Evolutionary conservation across 2,888 invertebrate species (phyloP), one percentile per base, ranked within the genome.

Genomic region (Platycnemis pennipes): DNA sequence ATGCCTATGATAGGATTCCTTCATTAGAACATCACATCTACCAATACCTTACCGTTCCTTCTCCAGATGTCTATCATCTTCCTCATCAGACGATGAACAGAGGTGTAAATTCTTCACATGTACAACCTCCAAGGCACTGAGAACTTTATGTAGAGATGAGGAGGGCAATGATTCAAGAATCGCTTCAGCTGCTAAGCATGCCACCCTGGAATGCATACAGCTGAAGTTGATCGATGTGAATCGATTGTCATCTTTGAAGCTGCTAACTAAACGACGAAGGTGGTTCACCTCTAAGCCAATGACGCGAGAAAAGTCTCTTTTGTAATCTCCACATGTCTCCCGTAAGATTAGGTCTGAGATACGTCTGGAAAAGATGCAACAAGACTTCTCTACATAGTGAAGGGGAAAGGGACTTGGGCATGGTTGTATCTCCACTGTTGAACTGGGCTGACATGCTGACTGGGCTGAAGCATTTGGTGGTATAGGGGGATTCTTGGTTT

Each of bases 351-450:
- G 97, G 94, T 97, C 97, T 0, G 97, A 97, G 96, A 98, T 97
- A 89, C 98, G 97, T 95, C 98, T 98, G 0, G 98, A 98, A 96
- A 98, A 98, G 0, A 98, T 98, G 94, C 97, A 97, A 95, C 97
- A 96, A 0, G 97, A 97, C 95, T 97, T 97, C 95, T 97, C 97
- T n/a, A 97, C 97, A 95, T 97, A 97, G 26, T 97, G 96, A 95
- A 97, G 97, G 5, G 97, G 96, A 95, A 96, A 96, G 85, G 94
- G 94, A n/a, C 94, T 94, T 0, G n/a, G 63, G 26, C n/a, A 19
- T 87, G 56, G 19, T 31, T n/a, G 49, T 94, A 26, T 22, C 42
- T 94, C 88, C 8, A 8, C 56, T 8, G 44, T 3, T 44, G 56
- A 63, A 44, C 8, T 44, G 5, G 56, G 44, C 26, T 44, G 37